These are phyloP conservation scores for Phataginus tricuspis DNA, from an alignment of 2,797 vertebrate species.

Conservation along the genomic window DNA sequence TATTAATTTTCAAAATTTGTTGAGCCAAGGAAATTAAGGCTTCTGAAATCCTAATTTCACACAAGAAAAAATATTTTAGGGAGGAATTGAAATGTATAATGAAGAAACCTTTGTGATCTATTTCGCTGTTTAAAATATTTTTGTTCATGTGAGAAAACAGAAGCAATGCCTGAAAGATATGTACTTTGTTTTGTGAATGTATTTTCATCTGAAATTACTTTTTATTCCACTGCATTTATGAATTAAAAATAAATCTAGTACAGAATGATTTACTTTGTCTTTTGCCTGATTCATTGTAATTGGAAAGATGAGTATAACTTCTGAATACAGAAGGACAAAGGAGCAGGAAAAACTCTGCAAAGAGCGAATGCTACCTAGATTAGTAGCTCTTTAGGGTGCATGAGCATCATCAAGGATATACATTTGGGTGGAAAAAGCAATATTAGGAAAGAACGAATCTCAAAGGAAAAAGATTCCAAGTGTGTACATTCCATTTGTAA, in stretches of 20 bases:
- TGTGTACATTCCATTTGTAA: neutral
- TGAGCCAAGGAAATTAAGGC: constrained; percentile 24
- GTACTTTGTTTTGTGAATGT: neutral
- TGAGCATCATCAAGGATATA: neutral
- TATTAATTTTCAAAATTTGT: neutral
- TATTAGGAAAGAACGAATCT: neutral
- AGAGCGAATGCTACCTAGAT: neutral
- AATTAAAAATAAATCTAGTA: neutral
- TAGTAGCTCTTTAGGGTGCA: neutral
- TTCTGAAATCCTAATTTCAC: constrained; percentile 12
- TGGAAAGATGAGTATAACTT: neutral
- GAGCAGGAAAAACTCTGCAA: neutral
- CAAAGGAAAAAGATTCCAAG: neutral
- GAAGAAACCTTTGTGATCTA: neutral
- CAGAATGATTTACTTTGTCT: neutral
- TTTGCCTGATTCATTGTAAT: neutral
- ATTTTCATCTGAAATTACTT: constrained; percentile 44
- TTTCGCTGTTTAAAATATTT: neutral
- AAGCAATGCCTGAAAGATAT: neutral
- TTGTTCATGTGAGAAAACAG: neutral
- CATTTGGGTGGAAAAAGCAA: neutral
- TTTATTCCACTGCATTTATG: neutral
- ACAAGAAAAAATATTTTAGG: neutral
- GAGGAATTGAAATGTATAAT: neutral
- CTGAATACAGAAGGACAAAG: neutral